These are phyloP conservation scores for Trachelus troglodyta DNA, from an alignment of 2,888 invertebrate genomes.

Conservation along the genomic window DNA sequence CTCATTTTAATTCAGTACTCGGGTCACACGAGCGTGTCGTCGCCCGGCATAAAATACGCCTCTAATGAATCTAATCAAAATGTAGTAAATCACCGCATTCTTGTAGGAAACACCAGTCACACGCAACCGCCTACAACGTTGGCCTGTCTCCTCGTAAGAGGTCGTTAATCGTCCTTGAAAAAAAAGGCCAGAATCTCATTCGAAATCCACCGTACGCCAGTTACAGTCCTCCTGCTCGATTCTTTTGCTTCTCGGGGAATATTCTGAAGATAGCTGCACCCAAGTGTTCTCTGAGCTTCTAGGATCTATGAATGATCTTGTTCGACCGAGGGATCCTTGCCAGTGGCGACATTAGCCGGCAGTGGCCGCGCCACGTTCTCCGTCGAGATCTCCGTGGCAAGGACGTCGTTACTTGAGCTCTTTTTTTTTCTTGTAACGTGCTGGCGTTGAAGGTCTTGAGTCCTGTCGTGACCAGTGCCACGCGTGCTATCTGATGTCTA, in stretches of 20 bases:
- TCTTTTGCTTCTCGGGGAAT: too few species aligned
- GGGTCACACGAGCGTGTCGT: conserved; percentile 7
- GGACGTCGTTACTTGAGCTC: not conserved
- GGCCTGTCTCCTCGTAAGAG: conserved; percentile 1
- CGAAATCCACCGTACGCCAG: not conserved
- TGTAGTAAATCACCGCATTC: conserved; percentile 20
- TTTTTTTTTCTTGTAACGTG: not conserved
- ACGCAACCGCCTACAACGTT: conserved; percentile 10
- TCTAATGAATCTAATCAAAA: conserved; percentile 26
- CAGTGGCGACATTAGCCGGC: too few species aligned
- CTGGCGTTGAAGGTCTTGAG: conserved; percentile 8
- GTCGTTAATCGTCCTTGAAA: conserved; percentile 2
- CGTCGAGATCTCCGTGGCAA: not conserved
- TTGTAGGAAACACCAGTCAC: conserved; percentile 3
- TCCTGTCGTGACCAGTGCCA: conserved; percentile 43
- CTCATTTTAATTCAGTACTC: conserved; percentile 13
- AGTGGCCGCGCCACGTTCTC: too few species aligned
- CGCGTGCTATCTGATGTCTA: conserved; percentile 53
- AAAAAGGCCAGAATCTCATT: not conserved
- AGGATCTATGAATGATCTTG: too few species aligned
- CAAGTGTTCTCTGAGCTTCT: too few species aligned
- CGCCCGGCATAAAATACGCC: conserved; percentile 17
- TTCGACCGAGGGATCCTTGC: too few species aligned
- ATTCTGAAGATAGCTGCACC: too few species aligned
- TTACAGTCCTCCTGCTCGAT: not conserved